These are phyloP conservation scores for Corapipo altera DNA, from an alignment of 2,113 vertebrate genomes.

Conservation along the genomic window DNA sequence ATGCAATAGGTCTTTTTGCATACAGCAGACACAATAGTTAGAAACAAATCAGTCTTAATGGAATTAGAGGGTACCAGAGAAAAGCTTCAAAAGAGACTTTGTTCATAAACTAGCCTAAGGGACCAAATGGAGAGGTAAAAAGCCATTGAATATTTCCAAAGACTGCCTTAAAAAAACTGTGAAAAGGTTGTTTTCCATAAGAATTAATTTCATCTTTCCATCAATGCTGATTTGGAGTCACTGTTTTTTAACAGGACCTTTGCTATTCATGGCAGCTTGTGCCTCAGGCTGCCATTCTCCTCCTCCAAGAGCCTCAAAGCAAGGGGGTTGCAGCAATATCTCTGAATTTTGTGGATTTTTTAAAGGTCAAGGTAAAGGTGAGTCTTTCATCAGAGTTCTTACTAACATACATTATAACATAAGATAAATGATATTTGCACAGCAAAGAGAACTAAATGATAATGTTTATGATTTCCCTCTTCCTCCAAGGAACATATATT, in stretches of 20 bases:
- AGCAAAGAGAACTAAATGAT: conserved; percentile 15
- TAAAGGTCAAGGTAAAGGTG: conserved; percentile 51
- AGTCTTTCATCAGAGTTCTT: conserved; percentile 33
- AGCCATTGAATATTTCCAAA: neutral
- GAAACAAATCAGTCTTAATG: neutral
- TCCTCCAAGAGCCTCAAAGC: neutral
- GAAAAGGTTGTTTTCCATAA: neutral
- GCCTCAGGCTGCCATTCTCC: neutral
- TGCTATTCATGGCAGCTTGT: neutral
- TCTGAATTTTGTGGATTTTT: conserved; percentile 30
- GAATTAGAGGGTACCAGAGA: neutral
- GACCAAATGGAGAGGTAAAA: neutral
- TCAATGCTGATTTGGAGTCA: neutral
- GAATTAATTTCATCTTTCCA: neutral
- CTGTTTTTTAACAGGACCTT: neutral
- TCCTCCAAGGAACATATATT: neutral
- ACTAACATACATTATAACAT: neutral
- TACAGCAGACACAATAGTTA: neutral
- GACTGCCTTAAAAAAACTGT: neutral
- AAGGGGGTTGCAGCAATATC: neutral
- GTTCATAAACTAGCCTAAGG: neutral
- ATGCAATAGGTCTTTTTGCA: neutral
- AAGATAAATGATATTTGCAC: conserved; percentile 56
- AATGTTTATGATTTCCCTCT: conserved; percentile 23
- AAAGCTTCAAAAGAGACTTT: neutral